phyloP scores from a whole-genome alignment of 2,888 invertebrate genomes.

The Neoitamus cyanurus region DNA sequence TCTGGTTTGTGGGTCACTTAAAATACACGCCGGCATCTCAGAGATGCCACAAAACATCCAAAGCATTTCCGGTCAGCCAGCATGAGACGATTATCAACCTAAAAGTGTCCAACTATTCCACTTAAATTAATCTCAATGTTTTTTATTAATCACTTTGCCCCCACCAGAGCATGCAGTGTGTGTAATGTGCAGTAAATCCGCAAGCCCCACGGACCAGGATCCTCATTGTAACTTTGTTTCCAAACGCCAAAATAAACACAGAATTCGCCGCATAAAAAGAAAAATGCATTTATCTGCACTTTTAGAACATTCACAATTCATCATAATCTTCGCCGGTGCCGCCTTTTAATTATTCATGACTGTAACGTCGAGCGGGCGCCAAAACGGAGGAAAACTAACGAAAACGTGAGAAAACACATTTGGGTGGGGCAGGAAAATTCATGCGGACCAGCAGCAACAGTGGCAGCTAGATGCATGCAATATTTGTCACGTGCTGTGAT shows the following conservation, averaged over 20 bases:
- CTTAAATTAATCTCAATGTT: background rate
- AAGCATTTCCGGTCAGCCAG: background rate
- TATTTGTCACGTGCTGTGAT: background rate
- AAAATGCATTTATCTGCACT: background rate
- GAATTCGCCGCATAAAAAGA: background rate
- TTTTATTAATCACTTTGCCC: background rate
- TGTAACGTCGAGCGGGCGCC: background rate
- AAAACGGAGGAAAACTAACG: background rate
- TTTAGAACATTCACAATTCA: background rate
- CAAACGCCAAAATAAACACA: background rate
- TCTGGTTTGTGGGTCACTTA: background rate
- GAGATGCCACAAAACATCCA: background rate
- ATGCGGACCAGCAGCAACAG: background rate
- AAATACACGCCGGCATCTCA: background rate
- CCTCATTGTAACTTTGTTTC: background rate
- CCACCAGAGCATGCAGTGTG: background rate
- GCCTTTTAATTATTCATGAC: background rate
- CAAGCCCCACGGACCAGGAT: background rate
- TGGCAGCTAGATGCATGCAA: background rate
- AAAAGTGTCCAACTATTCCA: background rate
- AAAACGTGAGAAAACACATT: background rate
- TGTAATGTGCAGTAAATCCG: background rate
- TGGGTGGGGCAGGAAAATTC: background rate
- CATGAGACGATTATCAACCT: background rate
- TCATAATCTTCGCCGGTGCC: background rate